A percentile compares a stretch with the other conserved stretches of the same genome.
Conservation (phyloP, 2,888 invertebrate species). For the Oeneis ivallda region DNA sequence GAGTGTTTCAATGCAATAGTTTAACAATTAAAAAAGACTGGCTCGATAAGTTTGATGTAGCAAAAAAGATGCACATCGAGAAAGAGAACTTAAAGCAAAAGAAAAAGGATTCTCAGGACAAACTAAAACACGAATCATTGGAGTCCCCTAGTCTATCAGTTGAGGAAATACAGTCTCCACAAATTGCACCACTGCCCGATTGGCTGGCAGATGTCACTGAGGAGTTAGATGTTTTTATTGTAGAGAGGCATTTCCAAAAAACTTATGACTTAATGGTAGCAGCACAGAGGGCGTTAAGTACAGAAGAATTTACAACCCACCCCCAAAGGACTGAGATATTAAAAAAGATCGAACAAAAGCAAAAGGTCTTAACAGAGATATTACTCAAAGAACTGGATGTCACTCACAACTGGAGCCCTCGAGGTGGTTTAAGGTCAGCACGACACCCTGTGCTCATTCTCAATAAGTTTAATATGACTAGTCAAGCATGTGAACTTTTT, state of each 20-base stretch:
- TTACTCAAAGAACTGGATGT: constrained; percentile 94
- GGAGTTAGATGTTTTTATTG: constrained; percentile 96
- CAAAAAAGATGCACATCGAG: constrained; percentile 89
- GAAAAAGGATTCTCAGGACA: constrained; percentile 70
- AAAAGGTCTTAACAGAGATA: constrained; percentile 90
- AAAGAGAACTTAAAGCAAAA: constrained; percentile 82
- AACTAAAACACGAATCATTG: constrained; percentile 65
- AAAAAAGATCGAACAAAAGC: constrained; percentile 85
- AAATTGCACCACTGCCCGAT: constrained; percentile 83
- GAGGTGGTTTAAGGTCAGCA: constrained; percentile 93
- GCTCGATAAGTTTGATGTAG: constrained; percentile 95
- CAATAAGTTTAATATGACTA: constrained; percentile 85
- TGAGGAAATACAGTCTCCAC: constrained; percentile 71
- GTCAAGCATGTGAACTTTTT: constrained; percentile 91
- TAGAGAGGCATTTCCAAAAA: constrained; percentile 97
- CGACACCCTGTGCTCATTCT: constrained; percentile 92
- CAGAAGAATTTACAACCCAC: constrained; percentile 67
- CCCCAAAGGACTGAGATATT: constrained; percentile 67
- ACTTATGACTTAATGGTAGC: constrained; percentile 90
- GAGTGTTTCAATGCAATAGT: constrained; percentile 94
- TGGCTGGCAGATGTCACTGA: constrained; percentile 96
- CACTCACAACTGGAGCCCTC: constrained; percentile 93
- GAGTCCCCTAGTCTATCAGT: constrained; percentile 76
- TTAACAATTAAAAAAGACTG: constrained; percentile 93
- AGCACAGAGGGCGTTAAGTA: constrained; percentile 67